Percentiles rank a stretch among this genome's conserved stretches.
phyloP scores from a whole-genome alignment of 2,888 invertebrate genomes.

The Parthenolecanium corni region DNA sequence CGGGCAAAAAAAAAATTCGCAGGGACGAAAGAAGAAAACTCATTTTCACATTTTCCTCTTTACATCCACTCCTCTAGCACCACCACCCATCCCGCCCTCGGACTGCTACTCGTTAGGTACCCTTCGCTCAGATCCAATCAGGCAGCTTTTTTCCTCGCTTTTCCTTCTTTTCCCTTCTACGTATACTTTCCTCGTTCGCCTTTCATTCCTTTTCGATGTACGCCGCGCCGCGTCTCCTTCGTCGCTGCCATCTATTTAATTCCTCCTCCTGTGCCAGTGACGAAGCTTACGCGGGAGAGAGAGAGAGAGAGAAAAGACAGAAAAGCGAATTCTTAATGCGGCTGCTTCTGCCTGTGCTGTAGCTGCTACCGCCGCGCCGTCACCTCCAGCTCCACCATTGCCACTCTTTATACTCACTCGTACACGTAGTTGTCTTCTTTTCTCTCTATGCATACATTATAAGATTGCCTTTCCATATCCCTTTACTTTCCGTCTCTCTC shows the following conservation, averaged over 20 bases:
- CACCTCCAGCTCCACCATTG: background rate
- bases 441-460: conserved; percentile 26
- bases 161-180: background rate
- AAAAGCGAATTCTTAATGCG: no score
- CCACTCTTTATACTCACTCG: background rate
- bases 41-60: conserved; percentile 34
- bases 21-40: conserved; percentile 31
- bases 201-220: background rate
- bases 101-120: no score
- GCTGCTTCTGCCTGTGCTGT: no score
- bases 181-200: no score
- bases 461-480: conserved; percentile 18
- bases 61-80: conserved; percentile 28
- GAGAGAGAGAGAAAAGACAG: no score
- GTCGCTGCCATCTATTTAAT: no score
- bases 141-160: no score
- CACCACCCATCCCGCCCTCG: background rate
- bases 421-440: background rate
- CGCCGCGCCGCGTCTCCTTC: background rate
- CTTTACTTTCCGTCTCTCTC: conserved; percentile 7
- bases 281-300: no score
- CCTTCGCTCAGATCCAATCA: no score
- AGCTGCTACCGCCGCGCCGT: background rate
- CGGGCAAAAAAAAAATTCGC: no score
- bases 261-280: no score